Percentiles rank a stretch among this genome's conserved stretches.
Evolutionary conservation across 2,113 vertebrate genomes (phyloP).

Genomic region (Melanocharis versteri): DNA sequence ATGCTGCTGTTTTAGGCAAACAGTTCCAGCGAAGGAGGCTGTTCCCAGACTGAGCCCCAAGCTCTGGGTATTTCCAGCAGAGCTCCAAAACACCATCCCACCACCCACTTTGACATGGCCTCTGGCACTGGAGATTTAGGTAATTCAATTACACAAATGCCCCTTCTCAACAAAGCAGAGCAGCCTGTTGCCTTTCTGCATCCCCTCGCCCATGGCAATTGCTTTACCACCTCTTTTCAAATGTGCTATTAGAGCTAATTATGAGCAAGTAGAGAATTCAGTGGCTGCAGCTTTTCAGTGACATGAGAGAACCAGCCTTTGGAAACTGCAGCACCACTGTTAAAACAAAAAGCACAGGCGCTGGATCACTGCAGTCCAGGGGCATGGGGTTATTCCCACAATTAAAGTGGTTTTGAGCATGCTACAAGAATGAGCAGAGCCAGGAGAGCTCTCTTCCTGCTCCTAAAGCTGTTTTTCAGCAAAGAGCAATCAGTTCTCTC

Average conservation of each 20-base stretch:
- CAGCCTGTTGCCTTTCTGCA: constrained; percentile 5
- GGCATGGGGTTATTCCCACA: neutral
- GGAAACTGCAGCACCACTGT: neutral
- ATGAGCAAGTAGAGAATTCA: constrained; percentile 13
- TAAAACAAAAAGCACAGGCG: neutral
- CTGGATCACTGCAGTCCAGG: neutral
- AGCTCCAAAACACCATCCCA: neutral
- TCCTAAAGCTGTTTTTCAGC: neutral
- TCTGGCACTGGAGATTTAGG: constrained; percentile 41
- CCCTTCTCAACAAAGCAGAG: constrained; percentile 13
- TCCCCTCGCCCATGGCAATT: neutral
- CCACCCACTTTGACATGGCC: constrained; percentile 58
- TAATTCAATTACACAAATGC: constrained; percentile 41
- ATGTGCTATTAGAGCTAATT: constrained; percentile 57
- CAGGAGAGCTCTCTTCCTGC: neutral
- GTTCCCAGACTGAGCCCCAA: neutral
- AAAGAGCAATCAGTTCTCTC: neutral
- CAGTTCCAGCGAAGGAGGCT: neutral
- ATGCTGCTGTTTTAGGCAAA: neutral
- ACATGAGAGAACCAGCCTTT: neutral
- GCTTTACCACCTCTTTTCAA: constrained; percentile 26
- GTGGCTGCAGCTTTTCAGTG: neutral
- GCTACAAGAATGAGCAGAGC: neutral
- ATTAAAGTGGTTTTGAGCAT: neutral
- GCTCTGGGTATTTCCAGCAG: neutral